A percentile compares a stretch with the other conserved stretches of the same genome.
phyloP scores from a whole-genome alignment of 2,113 vertebrate genomes.

The Oreochromis niloticus region DNA sequence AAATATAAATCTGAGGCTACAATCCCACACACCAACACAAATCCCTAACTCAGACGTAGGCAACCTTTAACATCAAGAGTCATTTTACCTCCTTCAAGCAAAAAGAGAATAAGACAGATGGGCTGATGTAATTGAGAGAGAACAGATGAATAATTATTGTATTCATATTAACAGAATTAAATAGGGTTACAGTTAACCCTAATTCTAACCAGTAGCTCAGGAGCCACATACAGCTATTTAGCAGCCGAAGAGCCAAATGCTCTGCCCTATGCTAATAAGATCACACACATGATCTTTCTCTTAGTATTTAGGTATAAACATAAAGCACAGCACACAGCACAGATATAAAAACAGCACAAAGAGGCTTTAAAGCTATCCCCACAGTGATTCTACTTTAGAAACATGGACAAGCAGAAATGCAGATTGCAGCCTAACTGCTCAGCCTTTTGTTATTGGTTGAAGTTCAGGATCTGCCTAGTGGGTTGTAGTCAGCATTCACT shows the following conservation, averaged over 20 bases:
- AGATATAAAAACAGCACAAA: background rate
- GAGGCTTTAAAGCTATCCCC: background rate
- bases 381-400: background rate
- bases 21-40: background rate
- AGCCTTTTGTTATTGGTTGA: background rate
- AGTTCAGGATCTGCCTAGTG: background rate
- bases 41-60: rapidly evolving
- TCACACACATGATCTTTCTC: background rate
- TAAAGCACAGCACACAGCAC: background rate
- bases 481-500: background rate
- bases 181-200: background rate
- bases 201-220: background rate
- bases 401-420: background rate
- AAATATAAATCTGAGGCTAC: background rate
- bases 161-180: background rate
- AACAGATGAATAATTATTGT: background rate
- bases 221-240: background rate
- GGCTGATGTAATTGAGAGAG: background rate
- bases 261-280: background rate
- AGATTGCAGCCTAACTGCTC: background rate
- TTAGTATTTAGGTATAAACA: background rate
- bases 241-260: background rate
- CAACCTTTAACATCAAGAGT: background rate
- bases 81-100: background rate
- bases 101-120: background rate